Evolutionary conservation across 2,888 invertebrate genomes (phyloP), one percentile per base, ranked within the genome.

Genomic region (Drosophila conformis): DNA sequence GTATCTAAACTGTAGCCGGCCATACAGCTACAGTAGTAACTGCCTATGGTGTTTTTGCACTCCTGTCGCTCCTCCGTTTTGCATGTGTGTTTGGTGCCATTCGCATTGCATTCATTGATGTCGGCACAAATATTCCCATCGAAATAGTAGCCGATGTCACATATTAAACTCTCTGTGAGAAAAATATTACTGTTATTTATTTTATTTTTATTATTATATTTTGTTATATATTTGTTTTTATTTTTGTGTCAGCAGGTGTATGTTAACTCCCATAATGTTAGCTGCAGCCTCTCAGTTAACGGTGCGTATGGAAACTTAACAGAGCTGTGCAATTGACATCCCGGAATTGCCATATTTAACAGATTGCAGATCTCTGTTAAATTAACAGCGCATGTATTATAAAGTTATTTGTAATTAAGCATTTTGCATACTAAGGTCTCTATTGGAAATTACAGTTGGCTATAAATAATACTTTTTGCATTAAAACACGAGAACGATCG

Each of bases 41-140:
- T 95, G 6, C 97, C 97, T 18, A 94, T 90, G 0, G 94, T 95
- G 88, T 97, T 97, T 10, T 94, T 93, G 90, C 97, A 97, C 15
- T 94, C 91, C 90, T 96, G 96, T 82, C 94, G 95, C 54, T 94
- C 94, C 59, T 94, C 94, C 89, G 94, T 94, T 61, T 94, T 94
- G 90, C 96, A 97, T 0, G 94, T 93, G 56, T 94, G 93, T 46
- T 75, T 92, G 90, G 58, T 2, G 21, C 46, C 46, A 25, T 94
- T 93, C 60, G 94, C 93, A 0, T 88, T 73, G 79, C 97, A 97
- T 89, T 97, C 97, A 88, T 97, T 94, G 57, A 97, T 94, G 90
- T 97, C 97, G 0, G 83, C 70, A 66, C 92, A 92, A 29, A 70
- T 77, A 27, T 78, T 83, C 13, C 83, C 83, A 53, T 77, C 88